phyloP scores from a whole-genome alignment of 2,797 vertebrate species.

The Mycteria americana region DNA sequence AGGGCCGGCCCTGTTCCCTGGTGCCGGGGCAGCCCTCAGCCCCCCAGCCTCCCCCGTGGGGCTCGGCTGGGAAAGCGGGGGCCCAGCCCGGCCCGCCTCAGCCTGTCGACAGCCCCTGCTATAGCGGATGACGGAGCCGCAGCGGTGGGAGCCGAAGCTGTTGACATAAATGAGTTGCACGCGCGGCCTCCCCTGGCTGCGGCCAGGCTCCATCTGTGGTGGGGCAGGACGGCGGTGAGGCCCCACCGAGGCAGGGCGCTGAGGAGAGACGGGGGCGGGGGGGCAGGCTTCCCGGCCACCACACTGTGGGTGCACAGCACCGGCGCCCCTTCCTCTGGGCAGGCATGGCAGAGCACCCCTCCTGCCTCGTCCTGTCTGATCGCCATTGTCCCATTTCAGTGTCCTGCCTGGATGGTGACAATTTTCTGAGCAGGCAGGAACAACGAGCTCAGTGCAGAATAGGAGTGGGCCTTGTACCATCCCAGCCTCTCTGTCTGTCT shows the following conservation, averaged over 20 bases:
- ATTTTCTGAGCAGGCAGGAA: background rate
- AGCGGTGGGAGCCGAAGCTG: constrained; percentile 65
- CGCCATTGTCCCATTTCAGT: accelerated
- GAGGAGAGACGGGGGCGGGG: accelerated
- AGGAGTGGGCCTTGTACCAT: background rate
- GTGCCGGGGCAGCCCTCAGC: accelerated
- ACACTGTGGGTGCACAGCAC: accelerated
- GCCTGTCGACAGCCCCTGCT: background rate
- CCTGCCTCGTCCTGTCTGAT: background rate
- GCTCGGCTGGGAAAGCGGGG: background rate
- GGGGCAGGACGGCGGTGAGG: background rate
- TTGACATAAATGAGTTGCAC: constrained; percentile 41
- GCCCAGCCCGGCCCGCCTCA: accelerated
- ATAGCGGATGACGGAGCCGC: constrained; percentile 13
- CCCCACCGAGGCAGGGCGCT: accelerated
- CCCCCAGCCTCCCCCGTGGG: accelerated
- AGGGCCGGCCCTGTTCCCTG: background rate
- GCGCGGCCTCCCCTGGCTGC: accelerated
- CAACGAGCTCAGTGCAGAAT: accelerated
- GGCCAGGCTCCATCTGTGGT: background rate
- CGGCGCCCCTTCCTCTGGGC: background rate
- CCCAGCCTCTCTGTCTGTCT: background rate
- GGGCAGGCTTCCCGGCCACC: accelerated
- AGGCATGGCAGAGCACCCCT: background rate
- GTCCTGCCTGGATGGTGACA: accelerated